These are phyloP conservation scores for Cataglyphis livida DNA, from an alignment of 2,888 invertebrate genomes.

Conservation along the genomic window DNA sequence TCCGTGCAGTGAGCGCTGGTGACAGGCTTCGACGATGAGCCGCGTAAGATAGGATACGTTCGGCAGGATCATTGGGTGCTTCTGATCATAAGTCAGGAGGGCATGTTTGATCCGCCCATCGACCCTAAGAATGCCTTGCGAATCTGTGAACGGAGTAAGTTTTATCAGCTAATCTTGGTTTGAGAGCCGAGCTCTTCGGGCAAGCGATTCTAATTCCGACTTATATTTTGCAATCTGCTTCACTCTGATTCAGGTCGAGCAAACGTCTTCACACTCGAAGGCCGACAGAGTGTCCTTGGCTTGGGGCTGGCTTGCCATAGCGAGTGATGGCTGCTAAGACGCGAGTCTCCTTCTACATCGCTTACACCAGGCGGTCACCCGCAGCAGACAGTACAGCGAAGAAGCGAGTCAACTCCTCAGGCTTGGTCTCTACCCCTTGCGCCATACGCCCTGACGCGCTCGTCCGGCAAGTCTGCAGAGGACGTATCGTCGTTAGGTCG, in stretches of 20 bases:
- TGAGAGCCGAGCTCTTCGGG: no score
- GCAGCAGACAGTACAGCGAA: no score
- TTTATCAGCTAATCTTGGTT: neutral
- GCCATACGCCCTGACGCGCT: no score
- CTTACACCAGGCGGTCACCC: no score
- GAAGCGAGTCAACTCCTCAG: neutral
- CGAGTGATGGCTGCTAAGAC: no score
- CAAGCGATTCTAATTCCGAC: neutral
- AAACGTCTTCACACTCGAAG: neutral
- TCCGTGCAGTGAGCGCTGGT: no score
- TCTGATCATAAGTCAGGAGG: neutral
- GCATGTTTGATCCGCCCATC: slow-evolving; percentile 17
- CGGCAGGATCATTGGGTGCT: slow-evolving; percentile 1
- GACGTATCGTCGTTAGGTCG: no score
- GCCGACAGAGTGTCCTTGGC: no score
- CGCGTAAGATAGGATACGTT: neutral
- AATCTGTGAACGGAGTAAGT: neutral
- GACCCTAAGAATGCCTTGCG: neutral
- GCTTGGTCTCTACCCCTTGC: no score
- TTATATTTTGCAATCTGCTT: neutral
- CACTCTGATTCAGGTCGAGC: neutral
- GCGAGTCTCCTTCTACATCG: no score
- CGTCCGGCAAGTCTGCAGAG: neutral
- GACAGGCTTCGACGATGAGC: neutral
- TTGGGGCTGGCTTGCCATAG: no score